Base-by-base conservation (phyloP, 2,113 vertebrate genomes). In the Pachycephala philippinensis region DNA sequence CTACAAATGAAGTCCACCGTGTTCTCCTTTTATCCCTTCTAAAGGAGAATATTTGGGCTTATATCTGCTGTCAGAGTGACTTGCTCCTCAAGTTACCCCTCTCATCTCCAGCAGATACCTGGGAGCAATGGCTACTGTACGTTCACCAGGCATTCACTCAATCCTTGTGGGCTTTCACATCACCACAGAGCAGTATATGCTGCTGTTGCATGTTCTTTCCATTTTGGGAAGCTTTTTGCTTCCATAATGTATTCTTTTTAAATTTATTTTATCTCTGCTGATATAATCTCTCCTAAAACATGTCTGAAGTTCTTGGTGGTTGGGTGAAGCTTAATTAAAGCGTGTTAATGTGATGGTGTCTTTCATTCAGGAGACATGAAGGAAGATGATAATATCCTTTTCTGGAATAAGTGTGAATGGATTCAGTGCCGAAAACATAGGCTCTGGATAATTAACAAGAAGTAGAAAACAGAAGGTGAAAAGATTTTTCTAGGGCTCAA, bases 301-400 rank as follows among this genome's bases (percentile, higher is more conserved):
- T 6, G 3, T 57, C 31, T 63, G 59, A 89, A 82, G 23, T 82
- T 87, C 40, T 27, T 49, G 22, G 35, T 86, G 37, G 37, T 69
- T 65, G 21, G 31, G 23, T 57, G 30, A 81, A 84, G 40, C 26
- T 78, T 74, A 72, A 69, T 88, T 81, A 71, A 94, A 94, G 28
- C 0, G 0, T 33, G 14, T 72, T 37, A 49, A 11, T 26, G 47
- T 74, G 54, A 63, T 86, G 42, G 31, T 57, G 28, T 56, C 63
- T 86, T 90, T 94, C 59, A 70, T 93, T 90, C 77, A 84, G 27
- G 27, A 96, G 20, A 53, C 42, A 37, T 35, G 24, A 56, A 85
- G 31, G 21, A 89, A 74, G 63, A 83, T 53, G 1, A 15, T 75
- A 47, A 60, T 50, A 76, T 80, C 40, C 16, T 61, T 70, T 74